These are phyloP conservation scores for Cosmorhoe ocellata DNA, from an alignment of 2,888 invertebrate genomes.

Conservation along the genomic window DNA sequence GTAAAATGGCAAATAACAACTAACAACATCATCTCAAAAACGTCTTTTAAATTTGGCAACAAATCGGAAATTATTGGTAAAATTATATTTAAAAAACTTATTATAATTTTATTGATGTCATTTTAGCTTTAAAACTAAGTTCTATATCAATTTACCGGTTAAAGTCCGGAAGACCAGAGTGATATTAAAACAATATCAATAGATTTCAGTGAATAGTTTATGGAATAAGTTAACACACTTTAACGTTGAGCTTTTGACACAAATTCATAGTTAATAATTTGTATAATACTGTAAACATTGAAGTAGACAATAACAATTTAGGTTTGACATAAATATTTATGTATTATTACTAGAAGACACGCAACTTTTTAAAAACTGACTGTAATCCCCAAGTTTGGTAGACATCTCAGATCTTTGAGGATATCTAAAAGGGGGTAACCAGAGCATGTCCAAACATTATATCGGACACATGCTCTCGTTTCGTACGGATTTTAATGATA, in stretches of 20 bases:
- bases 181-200: slow-evolving; percentile 9
- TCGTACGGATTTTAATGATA: not conserved
- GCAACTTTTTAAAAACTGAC: slow-evolving; percentile 33
- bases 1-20: slow-evolving; percentile 54
- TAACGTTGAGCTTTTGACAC: slow-evolving; percentile 76
- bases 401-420: no score
- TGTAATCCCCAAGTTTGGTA: no score
- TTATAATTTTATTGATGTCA: slow-evolving; percentile 22
- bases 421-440: no score
- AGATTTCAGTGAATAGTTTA: not conserved
- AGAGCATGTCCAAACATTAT: no score
- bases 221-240: slow-evolving; percentile 31
- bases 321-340: slow-evolving; percentile 27
- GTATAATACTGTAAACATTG: slow-evolving; percentile 62
- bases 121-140: slow-evolving; percentile 19
- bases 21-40: slow-evolving; percentile 33
- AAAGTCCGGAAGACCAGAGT: slow-evolving; percentile 50
- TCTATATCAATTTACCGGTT: slow-evolving; percentile 17
- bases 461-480: no score
- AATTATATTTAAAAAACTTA: slow-evolving; percentile 21
- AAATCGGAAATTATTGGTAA: slow-evolving; percentile 27
- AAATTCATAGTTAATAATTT: slow-evolving; percentile 52
- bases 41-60: slow-evolving; percentile 37
- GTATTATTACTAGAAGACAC: slow-evolving; percentile 38
- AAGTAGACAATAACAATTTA: slow-evolving; percentile 49